Evolutionary conservation across 2,888 invertebrate species (phyloP).

Genomic region (Brachypalpus laphriformis): DNA sequence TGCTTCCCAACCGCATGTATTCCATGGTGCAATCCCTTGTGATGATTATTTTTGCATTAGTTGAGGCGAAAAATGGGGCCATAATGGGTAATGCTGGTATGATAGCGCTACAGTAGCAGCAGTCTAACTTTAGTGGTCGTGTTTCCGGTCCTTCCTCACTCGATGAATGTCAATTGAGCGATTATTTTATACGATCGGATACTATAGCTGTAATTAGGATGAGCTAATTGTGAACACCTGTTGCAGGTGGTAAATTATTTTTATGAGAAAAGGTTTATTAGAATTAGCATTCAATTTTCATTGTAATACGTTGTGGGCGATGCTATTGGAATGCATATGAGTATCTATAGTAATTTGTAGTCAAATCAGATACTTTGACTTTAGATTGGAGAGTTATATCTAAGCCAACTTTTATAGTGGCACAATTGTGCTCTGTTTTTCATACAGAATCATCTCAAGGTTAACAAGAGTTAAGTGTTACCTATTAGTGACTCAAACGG

Average conservation of each 20-base stretch:
- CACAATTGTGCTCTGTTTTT: too few relatives aligned
- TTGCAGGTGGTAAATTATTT: slow-evolving; percentile 5
- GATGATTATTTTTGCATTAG: slow-evolving; percentile 33
- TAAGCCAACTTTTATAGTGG: too few relatives aligned
- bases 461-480: too few relatives aligned
- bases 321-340: not conserved
- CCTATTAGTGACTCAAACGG: too few relatives aligned
- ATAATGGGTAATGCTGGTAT: not conserved
- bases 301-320: not conserved
- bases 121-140: too few relatives aligned
- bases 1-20: not conserved
- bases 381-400: too few relatives aligned
- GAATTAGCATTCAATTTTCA: not conserved
- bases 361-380: too few relatives aligned
- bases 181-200: not conserved
- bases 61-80: not conserved
- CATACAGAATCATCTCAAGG: too few relatives aligned
- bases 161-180: slow-evolving; percentile 14
- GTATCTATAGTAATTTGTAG: not conserved
- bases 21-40: not conserved
- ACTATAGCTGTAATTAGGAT: not conserved
- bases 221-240: not conserved
- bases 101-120: not conserved
- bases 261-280: not conserved
- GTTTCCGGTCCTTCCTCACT: slow-evolving; percentile 8